A percentile compares a stretch with the other conserved stretches of the same genome.
Evolutionary conservation across 2,888 invertebrate species (phyloP).

Genomic region (Trachelus iudaicus): DNA sequence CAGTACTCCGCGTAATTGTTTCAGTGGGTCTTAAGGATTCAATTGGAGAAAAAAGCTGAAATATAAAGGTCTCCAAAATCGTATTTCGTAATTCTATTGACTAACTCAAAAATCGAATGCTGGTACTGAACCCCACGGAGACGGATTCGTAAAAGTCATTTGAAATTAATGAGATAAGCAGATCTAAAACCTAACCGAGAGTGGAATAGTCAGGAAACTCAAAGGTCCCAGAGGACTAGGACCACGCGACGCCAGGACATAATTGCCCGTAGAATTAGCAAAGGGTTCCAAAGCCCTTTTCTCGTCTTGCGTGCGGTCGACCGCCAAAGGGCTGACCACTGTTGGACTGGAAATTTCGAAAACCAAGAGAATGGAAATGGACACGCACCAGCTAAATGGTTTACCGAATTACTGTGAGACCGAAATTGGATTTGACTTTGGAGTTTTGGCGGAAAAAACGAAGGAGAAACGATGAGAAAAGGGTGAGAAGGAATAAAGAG

Average conservation of each 20-base stretch:
- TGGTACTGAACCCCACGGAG: background rate
- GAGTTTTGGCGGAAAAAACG: constrained; percentile 16
- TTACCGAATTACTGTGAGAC: constrained; percentile 48
- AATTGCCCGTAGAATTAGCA: constrained; percentile 57
- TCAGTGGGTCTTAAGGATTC: background rate
- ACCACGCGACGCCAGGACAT: constrained; percentile 41
- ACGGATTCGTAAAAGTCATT: background rate
- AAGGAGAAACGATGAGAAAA: constrained; percentile 1
- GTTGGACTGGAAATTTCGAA: constrained; percentile 38
- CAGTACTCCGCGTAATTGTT: background rate
- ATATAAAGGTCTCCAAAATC: background rate
- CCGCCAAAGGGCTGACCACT: constrained; percentile 32
- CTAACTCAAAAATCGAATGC: background rate
- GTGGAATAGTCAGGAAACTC: background rate
- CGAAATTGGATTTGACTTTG: constrained; percentile 55
- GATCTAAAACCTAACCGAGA: background rate
- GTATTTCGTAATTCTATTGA: background rate
- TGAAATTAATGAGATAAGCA: background rate
- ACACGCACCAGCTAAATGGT: constrained; percentile 51
- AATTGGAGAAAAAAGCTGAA: background rate
- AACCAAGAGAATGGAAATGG: constrained; percentile 49
- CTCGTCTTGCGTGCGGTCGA: constrained; percentile 48
- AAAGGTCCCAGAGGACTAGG: constrained; percentile 24
- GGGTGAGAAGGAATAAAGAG: background rate
- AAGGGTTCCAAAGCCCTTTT: constrained; percentile 38